Conservation (phyloP, 2,888 invertebrate genomes). For the Habrosyne pyritoides region DNA sequence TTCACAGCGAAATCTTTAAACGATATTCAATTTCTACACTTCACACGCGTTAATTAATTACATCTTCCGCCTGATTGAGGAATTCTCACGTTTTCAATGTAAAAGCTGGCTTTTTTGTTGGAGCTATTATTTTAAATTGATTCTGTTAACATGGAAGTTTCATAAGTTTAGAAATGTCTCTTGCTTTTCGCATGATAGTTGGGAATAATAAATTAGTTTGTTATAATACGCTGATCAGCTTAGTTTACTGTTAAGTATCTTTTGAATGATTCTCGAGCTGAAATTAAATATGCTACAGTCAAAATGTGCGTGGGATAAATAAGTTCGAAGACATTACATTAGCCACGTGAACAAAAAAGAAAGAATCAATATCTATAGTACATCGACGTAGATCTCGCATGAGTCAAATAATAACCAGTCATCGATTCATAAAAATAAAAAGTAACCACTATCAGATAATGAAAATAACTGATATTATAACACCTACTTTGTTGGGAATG, state of each 20-base stretch:
- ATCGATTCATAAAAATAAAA: constrained; percentile 53
- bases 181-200: no score
- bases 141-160: no score
- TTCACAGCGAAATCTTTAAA: constrained; percentile 43
- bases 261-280: constrained; percentile 13
- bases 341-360: constrained; percentile 56
- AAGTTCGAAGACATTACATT: constrained; percentile 53
- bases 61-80: constrained; percentile 46
- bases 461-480: constrained; percentile 51
- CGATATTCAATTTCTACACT: constrained; percentile 57
- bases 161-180: neutral
- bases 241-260: neutral
- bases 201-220: no score
- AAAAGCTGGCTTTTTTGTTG: constrained; percentile 24
- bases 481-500: constrained; percentile 39
- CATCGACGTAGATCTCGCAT: constrained; percentile 45
- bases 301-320: constrained; percentile 46
- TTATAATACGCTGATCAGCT: neutral
- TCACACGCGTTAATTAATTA: constrained; percentile 60
- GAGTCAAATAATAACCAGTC: constrained; percentile 55
- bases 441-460: constrained; percentile 45
- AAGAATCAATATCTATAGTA: constrained; percentile 36
- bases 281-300: constrained; percentile 3
- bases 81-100: constrained; percentile 54
- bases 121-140: neutral